These are phyloP conservation scores for Aplysia californica DNA, from an alignment of 1,140 invertebrate species.

Conservation along the genomic window DNA sequence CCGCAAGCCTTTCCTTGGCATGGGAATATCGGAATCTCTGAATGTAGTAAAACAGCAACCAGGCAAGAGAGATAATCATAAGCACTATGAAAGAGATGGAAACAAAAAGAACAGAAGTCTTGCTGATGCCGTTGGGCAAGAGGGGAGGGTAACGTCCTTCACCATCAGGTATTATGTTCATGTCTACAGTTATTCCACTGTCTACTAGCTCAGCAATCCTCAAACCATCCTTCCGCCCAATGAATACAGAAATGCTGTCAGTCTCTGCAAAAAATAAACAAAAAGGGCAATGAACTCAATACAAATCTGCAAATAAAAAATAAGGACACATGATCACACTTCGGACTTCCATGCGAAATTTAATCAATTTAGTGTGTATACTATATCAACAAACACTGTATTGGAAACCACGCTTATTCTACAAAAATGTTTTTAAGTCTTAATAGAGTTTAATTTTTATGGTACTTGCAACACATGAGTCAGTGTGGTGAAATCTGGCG, in stretches of 20 bases:
- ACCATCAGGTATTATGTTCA: slow-evolving; percentile 75
- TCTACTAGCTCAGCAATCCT: slow-evolving; percentile 77
- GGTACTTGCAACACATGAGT: too few relatives aligned
- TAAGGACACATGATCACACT: not conserved
- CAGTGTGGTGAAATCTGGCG: too few relatives aligned
- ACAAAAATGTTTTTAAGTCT: not conserved
- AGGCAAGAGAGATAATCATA: slow-evolving; percentile 92
- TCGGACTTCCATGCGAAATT: not conserved
- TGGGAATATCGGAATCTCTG: slow-evolving; percentile 92
- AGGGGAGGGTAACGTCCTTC: not conserved
- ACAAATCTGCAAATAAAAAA: not conserved
- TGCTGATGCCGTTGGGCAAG: slow-evolving; percentile 55
- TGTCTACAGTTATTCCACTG: slow-evolving; percentile 75
- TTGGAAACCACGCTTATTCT: not conserved
- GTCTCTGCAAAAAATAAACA: not conserved
- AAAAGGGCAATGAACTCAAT: not conserved
- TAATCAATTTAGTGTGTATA: not conserved
- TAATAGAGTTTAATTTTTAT: not conserved
- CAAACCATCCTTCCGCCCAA: slow-evolving; percentile 80
- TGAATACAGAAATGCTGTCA: slow-evolving; percentile 76
- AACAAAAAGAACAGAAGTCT: slow-evolving; percentile 86
- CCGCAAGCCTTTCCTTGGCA: slow-evolving; percentile 83
- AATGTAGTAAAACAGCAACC: slow-evolving; percentile 95
- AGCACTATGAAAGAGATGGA: slow-evolving; percentile 94
- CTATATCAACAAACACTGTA: not conserved